phyloP scores from a whole-genome alignment of 2,113 vertebrate genomes.

The Cercocebus atys region DNA sequence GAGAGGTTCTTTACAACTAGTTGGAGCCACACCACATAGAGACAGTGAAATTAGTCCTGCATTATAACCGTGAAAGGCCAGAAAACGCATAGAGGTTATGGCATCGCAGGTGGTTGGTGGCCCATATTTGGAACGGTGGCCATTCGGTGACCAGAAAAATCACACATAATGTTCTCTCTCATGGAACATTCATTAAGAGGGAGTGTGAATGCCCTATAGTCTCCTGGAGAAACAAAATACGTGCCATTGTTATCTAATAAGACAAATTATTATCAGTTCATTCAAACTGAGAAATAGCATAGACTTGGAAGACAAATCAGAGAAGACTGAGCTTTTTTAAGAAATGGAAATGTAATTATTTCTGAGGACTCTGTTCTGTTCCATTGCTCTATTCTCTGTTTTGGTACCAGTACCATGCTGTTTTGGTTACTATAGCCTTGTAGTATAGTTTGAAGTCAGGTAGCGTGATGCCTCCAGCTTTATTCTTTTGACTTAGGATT shows the following conservation, averaged over 20 bases:
- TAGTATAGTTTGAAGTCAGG: no score
- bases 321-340: background rate
- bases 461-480: no score
- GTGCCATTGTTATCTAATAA: background rate
- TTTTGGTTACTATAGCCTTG: no score
- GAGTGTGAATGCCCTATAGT: background rate
- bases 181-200: no score
- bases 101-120: background rate
- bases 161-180: background rate
- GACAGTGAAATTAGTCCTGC: background rate
- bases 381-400: no score
- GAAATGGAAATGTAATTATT: background rate
- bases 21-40: background rate
- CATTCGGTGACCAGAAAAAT: background rate
- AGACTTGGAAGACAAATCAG: background rate
- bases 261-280: background rate
- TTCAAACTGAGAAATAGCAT: background rate
- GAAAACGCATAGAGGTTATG: fast-evolving
- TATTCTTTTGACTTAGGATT: no score
- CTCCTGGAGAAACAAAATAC: background rate
- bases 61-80: no score
- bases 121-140: fast-evolving
- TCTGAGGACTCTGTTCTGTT: no score
- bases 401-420: no score
- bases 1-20: background rate